Conservation (phyloP, 2,888 invertebrate species). For the Sabatieria punctata region DNA sequence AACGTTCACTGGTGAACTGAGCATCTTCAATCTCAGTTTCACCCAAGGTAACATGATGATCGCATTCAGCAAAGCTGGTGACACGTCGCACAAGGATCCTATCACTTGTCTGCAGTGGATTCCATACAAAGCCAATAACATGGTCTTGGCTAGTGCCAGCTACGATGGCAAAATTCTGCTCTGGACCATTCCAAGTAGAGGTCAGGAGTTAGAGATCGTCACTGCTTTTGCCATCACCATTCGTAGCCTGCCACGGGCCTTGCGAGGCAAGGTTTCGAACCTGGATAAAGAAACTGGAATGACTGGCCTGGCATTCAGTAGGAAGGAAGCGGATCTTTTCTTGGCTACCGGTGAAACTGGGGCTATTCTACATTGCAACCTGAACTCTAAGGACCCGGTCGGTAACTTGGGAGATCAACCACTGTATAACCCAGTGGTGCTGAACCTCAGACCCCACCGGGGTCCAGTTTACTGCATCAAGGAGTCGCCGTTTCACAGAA, state of each 20-base stretch:
- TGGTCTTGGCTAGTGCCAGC: neutral
- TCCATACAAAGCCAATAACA: neutral
- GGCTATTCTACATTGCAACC: constrained; percentile 5
- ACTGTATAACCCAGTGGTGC: neutral
- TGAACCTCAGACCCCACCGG: neutral
- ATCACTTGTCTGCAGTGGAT: constrained; percentile 1
- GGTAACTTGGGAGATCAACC: neutral
- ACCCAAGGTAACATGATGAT: neutral
- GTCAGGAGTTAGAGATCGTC: neutral
- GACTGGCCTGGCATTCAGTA: neutral
- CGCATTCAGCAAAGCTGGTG: neutral
- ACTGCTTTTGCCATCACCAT: neutral
- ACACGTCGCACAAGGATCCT: neutral
- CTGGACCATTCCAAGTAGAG: constrained; percentile 1
- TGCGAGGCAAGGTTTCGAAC: neutral
- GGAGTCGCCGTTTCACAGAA: neutral
- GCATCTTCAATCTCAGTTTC: neutral
- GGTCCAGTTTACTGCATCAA: constrained; percentile 1
- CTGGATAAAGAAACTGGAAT: neutral
- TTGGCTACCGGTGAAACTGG: constrained; percentile 6
- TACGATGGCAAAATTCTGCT: constrained; percentile 1
- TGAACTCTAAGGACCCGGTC: neutral
- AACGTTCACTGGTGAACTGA: constrained; percentile 5
- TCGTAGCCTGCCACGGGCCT: neutral
- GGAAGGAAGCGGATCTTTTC: neutral